A percentile compares a stretch with the other conserved stretches of the same genome.
These are phyloP conservation scores for Trissolcus brochymenae DNA, from an alignment of 2,888 invertebrate species.

Conservation along the genomic window DNA sequence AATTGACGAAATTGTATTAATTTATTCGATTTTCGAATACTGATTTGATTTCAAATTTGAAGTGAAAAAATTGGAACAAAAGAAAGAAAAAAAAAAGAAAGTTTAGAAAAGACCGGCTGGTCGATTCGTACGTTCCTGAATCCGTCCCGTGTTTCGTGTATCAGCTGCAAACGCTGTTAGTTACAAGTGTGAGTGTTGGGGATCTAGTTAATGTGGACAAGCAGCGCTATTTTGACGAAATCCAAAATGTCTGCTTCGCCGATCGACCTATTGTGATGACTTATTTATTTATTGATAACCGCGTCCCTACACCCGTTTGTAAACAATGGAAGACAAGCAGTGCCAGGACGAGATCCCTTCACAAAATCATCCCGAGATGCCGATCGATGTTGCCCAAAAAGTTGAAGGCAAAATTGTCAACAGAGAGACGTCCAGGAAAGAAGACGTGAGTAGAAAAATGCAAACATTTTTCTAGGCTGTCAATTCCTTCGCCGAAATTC, in stretches of 20 bases:
- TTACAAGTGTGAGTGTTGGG: not conserved
- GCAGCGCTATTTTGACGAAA: slow-evolving; percentile 2
- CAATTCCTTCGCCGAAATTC: not conserved
- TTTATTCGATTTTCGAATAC: too few species aligned
- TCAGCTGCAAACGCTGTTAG: not conserved
- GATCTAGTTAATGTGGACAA: not conserved
- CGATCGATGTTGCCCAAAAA: not conserved
- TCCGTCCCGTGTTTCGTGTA: not conserved
- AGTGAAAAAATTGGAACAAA: too few species aligned
- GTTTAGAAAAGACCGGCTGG: not conserved
- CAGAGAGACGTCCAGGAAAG: not conserved
- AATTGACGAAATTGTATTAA: too few species aligned
- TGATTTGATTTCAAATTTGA: too few species aligned
- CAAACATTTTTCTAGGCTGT: not conserved
- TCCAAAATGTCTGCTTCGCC: slow-evolving; percentile 4
- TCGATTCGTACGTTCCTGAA: not conserved
- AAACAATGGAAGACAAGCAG: not conserved
- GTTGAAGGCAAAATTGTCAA: not conserved
- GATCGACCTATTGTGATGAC: not conserved
- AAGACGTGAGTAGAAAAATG: not conserved
- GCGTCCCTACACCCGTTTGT: not conserved
- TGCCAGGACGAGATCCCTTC: not conserved
- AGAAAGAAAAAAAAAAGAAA: too few species aligned
- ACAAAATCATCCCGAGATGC: not conserved
- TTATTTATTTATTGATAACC: too few species aligned